Evolutionary conservation across 2,113 vertebrate genomes (phyloP).

Genomic region (Epinephelus lanceolatus): DNA sequence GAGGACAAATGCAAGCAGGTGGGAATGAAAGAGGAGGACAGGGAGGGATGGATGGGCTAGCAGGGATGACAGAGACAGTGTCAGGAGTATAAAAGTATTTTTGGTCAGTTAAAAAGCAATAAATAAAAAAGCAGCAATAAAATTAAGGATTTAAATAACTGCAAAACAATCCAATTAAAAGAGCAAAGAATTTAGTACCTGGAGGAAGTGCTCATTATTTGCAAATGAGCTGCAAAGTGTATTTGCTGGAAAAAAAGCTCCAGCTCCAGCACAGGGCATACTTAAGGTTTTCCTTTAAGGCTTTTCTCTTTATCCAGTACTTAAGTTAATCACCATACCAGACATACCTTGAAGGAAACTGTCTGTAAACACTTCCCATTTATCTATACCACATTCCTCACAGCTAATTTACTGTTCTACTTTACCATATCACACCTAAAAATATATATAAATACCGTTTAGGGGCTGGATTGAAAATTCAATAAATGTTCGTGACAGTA

Average conservation of each 20-base stretch:
- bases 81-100: not conserved
- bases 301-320: constrained; percentile 16
- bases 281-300: constrained; percentile 20
- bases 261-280: not conserved
- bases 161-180: not conserved
- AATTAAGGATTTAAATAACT: not conserved
- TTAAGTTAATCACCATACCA: constrained; percentile 54
- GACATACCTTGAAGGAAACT: constrained; percentile 40
- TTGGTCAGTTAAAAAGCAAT: not conserved
- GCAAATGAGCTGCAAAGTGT: not conserved
- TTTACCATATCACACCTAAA: not conserved
- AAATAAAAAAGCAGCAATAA: not conserved
- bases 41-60: not conserved
- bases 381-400: constrained; percentile 30
- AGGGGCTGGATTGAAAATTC: not conserved
- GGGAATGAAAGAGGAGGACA: constrained; percentile 32
- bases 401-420: constrained; percentile 18
- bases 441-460: not conserved
- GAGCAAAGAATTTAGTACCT: not conserved
- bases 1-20: constrained; percentile 97
- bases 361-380: constrained; percentile 40
- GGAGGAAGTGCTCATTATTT: not conserved
- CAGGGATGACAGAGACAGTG: not conserved
- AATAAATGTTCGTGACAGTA: constrained; percentile 7
- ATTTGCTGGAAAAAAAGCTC: not conserved